Percentiles rank a stretch among this genome's conserved stretches.
These are phyloP conservation scores for Acrocephalus kingi DNA, from an alignment of 2,113 vertebrate genomes.

Conservation along the genomic window DNA sequence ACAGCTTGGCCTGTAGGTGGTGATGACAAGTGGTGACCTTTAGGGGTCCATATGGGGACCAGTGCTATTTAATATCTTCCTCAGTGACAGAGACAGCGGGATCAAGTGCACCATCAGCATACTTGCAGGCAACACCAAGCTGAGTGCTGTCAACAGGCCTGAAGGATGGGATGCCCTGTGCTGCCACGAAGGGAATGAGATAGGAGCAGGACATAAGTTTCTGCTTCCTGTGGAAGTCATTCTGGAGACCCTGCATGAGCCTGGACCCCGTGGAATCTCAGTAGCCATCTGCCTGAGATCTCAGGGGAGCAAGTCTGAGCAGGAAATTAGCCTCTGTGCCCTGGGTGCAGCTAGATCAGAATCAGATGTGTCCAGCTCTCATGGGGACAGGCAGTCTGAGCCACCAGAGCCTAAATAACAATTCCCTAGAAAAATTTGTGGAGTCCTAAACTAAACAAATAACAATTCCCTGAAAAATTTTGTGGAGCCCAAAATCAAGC, in stretches of 20 bases:
- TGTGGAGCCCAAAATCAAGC: background rate
- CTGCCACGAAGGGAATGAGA: background rate
- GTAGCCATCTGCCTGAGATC: background rate
- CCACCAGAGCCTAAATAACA: background rate
- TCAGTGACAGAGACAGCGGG: background rate
- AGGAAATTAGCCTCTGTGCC: background rate
- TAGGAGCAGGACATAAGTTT: background rate
- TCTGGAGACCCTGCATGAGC: background rate
- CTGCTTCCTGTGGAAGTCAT: background rate
- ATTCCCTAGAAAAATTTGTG: background rate
- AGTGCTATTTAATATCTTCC: background rate
- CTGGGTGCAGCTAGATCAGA: background rate
- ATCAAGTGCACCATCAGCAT: background rate
- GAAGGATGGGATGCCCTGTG: background rate
- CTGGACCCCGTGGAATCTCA: background rate
- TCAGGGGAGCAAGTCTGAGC: background rate
- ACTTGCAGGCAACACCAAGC: background rate
- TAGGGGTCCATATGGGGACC: accelerated
- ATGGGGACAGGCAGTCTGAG: background rate
- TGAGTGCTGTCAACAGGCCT: accelerated
- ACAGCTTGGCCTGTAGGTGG: background rate
- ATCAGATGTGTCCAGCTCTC: background rate
- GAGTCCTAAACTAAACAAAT: background rate
- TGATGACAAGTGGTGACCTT: background rate
- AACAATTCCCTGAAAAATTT: background rate